Evolutionary conservation across 2,797 vertebrate genomes (phyloP), one percentile per base, ranked within the genome.

Genomic region (Paramormyrops hopkinsi): DNA sequence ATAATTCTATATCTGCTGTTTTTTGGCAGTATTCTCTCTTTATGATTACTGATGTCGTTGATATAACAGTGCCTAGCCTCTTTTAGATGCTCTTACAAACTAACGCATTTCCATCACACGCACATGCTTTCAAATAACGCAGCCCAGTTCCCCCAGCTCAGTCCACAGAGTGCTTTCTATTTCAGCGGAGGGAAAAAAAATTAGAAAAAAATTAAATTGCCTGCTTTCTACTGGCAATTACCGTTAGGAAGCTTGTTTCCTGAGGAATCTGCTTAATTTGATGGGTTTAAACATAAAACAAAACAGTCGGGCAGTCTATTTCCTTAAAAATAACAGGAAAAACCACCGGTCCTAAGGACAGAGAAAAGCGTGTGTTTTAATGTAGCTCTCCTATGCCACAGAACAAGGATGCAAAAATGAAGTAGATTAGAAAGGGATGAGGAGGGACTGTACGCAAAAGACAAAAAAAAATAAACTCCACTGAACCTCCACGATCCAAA

Each of bases 201-300:
- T 1, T 2, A 0, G n/a, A 2, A 37, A 48, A 76, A 76, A 19
- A 88, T 76, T 19, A 54, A 76, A 88, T 33, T 73, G 73, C n/a
- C 25, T 76, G 51, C 50, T 62, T 83, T 89, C 53, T 89, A 84
- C 51, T 46, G 53, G 51, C 46, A 89, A 89, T 89, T 89, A 84
- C 69, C 6, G 33, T 50, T 37, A 51, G 73, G 73, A 84, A 50
- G n/a, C 19, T 14, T 76, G 51, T 83, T 89, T n/a, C 17, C 73
- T 46, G 17, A 51, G 53, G 85, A 87, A 87, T 56, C 73, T 53
- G 48, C 33, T 76, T 73, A 37, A 54, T 88, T 79, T 79, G 22
- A 83, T 83, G 50, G 17, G n/a, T 82, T 44, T 53, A 56, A 25
- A 73, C 73, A 51, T 82, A 82, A 82, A 88, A 82, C 50, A 79